Evolutionary conservation across 2,888 invertebrate genomes (phyloP), one percentile per base, ranked within the genome.

Genomic region (Meiosimyza platycephala): DNA sequence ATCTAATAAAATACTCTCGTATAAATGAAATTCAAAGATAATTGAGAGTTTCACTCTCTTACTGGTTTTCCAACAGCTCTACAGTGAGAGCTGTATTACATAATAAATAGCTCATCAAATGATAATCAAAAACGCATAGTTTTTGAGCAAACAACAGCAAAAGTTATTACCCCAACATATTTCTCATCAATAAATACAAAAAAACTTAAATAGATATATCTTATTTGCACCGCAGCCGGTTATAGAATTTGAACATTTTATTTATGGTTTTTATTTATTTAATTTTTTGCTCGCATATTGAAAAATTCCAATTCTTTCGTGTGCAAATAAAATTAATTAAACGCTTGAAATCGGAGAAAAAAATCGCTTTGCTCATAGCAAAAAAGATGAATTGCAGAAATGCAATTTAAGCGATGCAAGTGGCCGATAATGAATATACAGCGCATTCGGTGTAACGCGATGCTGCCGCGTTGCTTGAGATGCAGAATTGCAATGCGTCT

Each of bases 321-420:
- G 84, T 79, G 82, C 79, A 84, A 81, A 80, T 79, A 80, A 83
- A 83, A 84, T 84, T 83, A 84, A 84, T 84, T 84, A 71, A 72
- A 73, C 33, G 28, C 62, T 16, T 50, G 60, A 70, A 62, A 64
- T 62, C 74, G 71, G 71, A 64, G 75, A 75, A 73, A 76, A 75
- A 72, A 78, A 76, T 73, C 77, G 76, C 75, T 62, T 73, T 73
- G 63, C 15, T 59, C 50, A 12, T 54, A 60, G 76, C 74, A 77
- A 76, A 78, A 75, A 80, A 82, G 81, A 80, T 78, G 82, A 80
- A 82, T 82, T 82, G 82, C 81, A 77, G 74, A 78, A 57, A 74
- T 73, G 72, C 63, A 72, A 74, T 75, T 72, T 65, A 54, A 74
- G 71, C 80, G 81, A 82, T 82, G 77, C 77, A 76, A 78, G 78